Evolutionary conservation across 2,888 invertebrate genomes (phyloP).

Genomic region (Spisula subtruncata): DNA sequence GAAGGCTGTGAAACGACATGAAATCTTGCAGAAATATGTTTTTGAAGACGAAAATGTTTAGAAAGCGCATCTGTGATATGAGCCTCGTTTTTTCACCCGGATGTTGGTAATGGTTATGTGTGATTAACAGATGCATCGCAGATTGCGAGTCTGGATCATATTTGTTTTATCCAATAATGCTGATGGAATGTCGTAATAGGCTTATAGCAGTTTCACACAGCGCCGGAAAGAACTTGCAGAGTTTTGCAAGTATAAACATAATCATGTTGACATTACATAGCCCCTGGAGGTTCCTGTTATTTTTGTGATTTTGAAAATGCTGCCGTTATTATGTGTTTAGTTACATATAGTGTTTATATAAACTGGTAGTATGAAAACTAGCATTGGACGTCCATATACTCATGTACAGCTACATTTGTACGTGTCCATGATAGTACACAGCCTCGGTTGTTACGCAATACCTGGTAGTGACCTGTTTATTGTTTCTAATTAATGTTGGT

Average conservation of each 20-base stretch:
- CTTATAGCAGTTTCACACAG: neutral
- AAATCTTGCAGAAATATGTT: neutral
- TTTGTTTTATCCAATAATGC: constrained; percentile 2
- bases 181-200: constrained; percentile 18
- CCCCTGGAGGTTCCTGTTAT: neutral
- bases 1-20: constrained; percentile 10
- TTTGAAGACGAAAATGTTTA: neutral
- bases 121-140: constrained; percentile 13
- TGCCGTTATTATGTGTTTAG: neutral
- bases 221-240: neutral
- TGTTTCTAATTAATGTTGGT: too few species aligned
- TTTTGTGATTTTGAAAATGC: neutral
- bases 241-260: neutral
- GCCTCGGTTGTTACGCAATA: too few species aligned
- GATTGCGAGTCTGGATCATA: constrained; percentile 8
- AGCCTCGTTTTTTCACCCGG: constrained; percentile 1
- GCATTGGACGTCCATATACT: too few species aligned
- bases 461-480: too few species aligned
- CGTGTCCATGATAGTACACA: too few species aligned
- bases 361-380: too few species aligned
- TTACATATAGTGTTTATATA: too few species aligned
- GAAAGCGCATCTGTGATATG: constrained; percentile 28
- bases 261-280: neutral
- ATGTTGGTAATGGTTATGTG: neutral
- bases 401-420: too few species aligned